These are phyloP conservation scores for Brenthis hecate DNA, from an alignment of 2,888 invertebrate genomes.

Conservation along the genomic window DNA sequence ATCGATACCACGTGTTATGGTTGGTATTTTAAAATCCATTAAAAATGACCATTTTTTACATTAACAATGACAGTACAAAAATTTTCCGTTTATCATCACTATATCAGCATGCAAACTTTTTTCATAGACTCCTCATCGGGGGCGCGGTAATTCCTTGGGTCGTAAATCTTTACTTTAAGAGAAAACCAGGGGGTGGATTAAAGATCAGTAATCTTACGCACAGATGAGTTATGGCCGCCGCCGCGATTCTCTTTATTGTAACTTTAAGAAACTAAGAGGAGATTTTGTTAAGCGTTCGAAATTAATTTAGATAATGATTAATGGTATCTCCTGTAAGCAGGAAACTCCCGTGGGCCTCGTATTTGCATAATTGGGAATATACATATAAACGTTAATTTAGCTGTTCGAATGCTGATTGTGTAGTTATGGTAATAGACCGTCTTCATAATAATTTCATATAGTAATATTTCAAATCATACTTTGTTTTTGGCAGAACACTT, in stretches of 20 bases:
- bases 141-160: constrained; percentile 85
- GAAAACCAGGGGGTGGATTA: constrained; percentile 85
- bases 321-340: constrained; percentile 71
- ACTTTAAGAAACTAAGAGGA: constrained; percentile 82
- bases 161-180: constrained; percentile 89
- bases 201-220: constrained; percentile 88
- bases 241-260: constrained; percentile 80
- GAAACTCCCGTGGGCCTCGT: constrained; percentile 55
- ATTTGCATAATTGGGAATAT: constrained; percentile 75
- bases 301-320: constrained; percentile 83
- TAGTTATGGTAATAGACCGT: not conserved
- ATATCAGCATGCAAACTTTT: constrained; percentile 66
- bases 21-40: not conserved
- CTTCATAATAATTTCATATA: not conserved
- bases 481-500: too few species aligned
- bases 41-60: not conserved
- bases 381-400: constrained; percentile 8
- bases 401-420: constrained; percentile 14
- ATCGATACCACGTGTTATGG: too few species aligned
- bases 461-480: too few species aligned
- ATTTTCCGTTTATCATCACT: constrained; percentile 39
- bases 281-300: constrained; percentile 80
- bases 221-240: constrained; percentile 87
- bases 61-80: constrained; percentile 16
- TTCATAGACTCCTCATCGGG: constrained; percentile 78